Evolutionary conservation across 2,888 invertebrate genomes (phyloP).

Genomic region (Lomographa bimaculata): DNA sequence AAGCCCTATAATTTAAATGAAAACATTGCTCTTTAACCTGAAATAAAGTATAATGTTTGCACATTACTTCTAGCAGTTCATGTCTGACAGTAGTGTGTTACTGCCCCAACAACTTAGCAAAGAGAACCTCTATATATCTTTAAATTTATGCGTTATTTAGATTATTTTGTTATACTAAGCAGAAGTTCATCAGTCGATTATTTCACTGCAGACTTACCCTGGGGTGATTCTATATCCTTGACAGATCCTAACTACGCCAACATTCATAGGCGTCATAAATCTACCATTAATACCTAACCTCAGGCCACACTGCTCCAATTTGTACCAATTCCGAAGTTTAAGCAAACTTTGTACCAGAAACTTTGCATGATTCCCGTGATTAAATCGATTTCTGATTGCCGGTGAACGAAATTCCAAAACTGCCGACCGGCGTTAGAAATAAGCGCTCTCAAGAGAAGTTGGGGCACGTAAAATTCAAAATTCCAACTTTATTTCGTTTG

Average conservation of each 20-base stretch:
- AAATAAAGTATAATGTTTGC: no score
- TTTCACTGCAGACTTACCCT: no score
- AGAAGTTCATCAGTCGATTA: no score
- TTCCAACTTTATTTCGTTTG: conserved; percentile 55
- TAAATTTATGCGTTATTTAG: no score
- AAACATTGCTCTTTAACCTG: no score
- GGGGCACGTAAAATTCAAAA: conserved; percentile 66
- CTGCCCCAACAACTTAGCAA: no score
- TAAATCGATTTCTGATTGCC: conserved; percentile 80
- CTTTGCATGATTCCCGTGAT: conserved; percentile 79
- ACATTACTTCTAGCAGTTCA: no score
- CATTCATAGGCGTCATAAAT: conserved; percentile 65
- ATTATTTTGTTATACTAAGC: no score
- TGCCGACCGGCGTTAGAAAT: conserved; percentile 73
- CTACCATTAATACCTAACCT: conserved; percentile 74
- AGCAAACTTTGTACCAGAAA: conserved; percentile 70
- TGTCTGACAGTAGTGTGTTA: no score
- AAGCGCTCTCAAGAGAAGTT: conserved; percentile 59
- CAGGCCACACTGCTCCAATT: conserved; percentile 76
- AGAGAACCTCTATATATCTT: no score
- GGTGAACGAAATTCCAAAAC: conserved; percentile 70
- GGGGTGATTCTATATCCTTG: conserved; percentile 30
- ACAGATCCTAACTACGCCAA: conserved; percentile 46
- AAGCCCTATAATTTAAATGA: no score
- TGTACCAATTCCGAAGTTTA: conserved; percentile 76